These are phyloP conservation scores for Antedon mediterranea DNA, from an alignment of 53 echinoderm and acorn worm genomes.

Conservation along the genomic window DNA sequence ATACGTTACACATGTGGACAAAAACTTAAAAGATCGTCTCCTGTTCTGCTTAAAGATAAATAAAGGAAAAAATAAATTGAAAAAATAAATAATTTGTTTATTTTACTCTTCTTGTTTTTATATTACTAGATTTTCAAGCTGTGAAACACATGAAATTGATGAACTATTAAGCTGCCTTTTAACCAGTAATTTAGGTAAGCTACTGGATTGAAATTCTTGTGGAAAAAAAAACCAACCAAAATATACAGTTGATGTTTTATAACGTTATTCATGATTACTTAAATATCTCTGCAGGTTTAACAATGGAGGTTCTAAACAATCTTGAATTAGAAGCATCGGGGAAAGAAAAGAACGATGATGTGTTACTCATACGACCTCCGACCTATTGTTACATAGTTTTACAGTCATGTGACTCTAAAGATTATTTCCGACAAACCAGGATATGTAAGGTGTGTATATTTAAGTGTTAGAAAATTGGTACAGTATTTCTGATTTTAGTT, in stretches of 20 bases:
- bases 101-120: too few relatives aligned
- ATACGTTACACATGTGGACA: too few relatives aligned
- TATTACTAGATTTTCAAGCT: neutral
- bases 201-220: too few relatives aligned
- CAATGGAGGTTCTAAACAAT: neutral
- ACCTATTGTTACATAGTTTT: neutral
- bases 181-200: neutral
- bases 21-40: too few relatives aligned
- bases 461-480: too few relatives aligned
- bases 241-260: too few relatives aligned
- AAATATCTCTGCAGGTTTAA: neutral
- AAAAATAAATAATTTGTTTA: too few relatives aligned
- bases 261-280: neutral
- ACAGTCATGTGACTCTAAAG: neutral
- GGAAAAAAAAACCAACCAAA: too few relatives aligned
- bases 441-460: neutral
- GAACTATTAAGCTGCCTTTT: neutral
- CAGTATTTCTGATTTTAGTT: too few relatives aligned
- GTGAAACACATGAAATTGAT: neutral
- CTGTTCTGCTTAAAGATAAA: too few relatives aligned
- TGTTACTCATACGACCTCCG: neutral
- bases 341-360: neutral
- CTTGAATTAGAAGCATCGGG: neutral
- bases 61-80: too few relatives aligned
- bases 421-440: neutral